These are phyloP conservation scores for Philantomba maxwellii DNA, from an alignment of 2,113 vertebrate genomes.

Conservation along the genomic window DNA sequence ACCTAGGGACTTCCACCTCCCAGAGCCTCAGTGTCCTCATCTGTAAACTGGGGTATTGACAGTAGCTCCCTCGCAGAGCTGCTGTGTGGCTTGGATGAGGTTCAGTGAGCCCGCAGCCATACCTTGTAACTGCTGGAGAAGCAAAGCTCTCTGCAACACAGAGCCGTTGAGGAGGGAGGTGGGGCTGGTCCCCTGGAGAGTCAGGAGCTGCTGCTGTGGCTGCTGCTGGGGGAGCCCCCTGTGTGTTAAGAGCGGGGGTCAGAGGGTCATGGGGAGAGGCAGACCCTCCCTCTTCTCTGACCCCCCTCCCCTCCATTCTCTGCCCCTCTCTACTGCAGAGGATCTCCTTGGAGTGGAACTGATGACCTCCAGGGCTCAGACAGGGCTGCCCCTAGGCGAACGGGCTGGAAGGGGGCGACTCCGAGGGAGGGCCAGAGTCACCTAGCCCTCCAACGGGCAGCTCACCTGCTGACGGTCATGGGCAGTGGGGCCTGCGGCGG, in stretches of 20 bases:
- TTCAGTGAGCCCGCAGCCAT: neutral
- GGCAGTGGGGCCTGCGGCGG: constrained; percentile 83
- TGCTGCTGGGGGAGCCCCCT: constrained; percentile 80
- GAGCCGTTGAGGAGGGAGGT: constrained; percentile 89
- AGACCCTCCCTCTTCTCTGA: neutral
- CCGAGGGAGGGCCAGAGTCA: neutral
- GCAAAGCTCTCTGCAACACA: constrained; percentile 91
- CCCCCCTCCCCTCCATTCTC: neutral
- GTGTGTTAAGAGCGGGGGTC: neutral
- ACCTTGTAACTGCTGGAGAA: constrained; percentile 99
- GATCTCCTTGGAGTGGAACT: neutral
- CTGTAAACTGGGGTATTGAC: neutral
- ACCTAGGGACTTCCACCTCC: neutral
- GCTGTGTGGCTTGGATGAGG: neutral
- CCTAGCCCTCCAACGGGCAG: neutral
- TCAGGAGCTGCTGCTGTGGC: constrained; percentile 87
- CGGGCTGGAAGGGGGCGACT: neutral
- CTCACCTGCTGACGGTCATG: constrained; percentile 85
- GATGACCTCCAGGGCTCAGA: neutral
- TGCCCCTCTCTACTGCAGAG: neutral
- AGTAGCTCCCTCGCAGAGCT: neutral
- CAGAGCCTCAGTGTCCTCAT: neutral
- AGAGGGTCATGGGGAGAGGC: neutral
- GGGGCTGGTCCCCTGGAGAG: constrained; percentile 85
- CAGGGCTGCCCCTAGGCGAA: neutral